phyloP scores from a whole-genome alignment of 2,797 vertebrate genomes.

The Calcarius lapponicus region DNA sequence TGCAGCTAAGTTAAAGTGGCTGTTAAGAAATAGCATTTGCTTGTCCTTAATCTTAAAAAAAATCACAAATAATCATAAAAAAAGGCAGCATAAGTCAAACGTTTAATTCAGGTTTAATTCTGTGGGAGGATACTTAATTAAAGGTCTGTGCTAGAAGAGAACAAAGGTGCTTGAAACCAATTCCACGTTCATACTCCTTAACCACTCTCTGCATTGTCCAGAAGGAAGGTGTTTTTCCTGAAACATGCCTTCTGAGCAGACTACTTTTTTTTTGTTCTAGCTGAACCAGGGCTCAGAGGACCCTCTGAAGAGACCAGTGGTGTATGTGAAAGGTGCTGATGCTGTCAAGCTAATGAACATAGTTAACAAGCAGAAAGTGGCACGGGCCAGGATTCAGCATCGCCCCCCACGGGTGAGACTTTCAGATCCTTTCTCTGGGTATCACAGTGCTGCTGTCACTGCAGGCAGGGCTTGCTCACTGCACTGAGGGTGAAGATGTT shows the following conservation, averaged over 20 bases:
- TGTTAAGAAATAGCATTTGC: not conserved
- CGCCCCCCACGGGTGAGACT: constrained; percentile 90
- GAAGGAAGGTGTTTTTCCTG: not conserved
- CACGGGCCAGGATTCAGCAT: constrained; percentile 95
- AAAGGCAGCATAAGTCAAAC: not conserved
- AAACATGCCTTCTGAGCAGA: not conserved
- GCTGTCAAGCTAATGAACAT: constrained; percentile 98
- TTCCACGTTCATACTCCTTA: not conserved
- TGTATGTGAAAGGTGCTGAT: constrained; percentile 97
- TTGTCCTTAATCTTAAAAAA: not conserved
- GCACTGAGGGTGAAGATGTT: not conserved
- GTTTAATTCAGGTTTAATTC: not conserved
- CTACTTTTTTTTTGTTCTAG: constrained; percentile 66
- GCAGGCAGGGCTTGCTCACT: not conserved
- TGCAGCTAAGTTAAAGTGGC: not conserved
- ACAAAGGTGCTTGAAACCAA: not conserved
- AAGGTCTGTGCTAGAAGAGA: not conserved
- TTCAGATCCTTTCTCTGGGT: not conserved
- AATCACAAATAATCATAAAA: too few relatives aligned
- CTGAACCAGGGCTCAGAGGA: constrained; percentile 94
- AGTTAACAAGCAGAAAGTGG: constrained; percentile 99
- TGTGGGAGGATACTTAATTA: not conserved
- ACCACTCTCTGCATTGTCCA: not conserved
- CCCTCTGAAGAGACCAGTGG: constrained; percentile 95
- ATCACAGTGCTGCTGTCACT: not conserved